Evolutionary conservation across 2,888 invertebrate genomes (phyloP).

Genomic region (Tanypteryx hageni): DNA sequence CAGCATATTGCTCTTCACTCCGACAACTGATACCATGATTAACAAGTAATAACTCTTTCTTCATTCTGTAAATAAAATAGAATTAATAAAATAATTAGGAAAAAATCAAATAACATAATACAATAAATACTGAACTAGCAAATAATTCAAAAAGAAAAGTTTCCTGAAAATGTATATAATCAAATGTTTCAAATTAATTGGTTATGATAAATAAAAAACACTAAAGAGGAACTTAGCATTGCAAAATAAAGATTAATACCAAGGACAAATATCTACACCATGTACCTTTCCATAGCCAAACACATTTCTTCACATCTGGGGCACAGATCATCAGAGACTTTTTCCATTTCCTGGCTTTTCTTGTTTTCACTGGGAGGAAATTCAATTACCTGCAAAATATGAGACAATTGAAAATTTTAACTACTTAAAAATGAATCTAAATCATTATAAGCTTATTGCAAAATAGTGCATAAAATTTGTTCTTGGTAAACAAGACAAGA

Average conservation of each 20-base stretch:
- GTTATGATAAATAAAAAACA: no score
- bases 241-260: background rate
- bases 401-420: background rate
- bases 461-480: no score
- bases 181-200: background rate
- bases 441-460: no score
- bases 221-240: no score
- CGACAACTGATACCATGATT: background rate
- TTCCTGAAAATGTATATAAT: no score
- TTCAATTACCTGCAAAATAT: background rate
- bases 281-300: conserved; percentile 32
- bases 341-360: background rate
- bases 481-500: no score
- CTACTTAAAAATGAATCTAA: no score
- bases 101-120: background rate
- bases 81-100: background rate
- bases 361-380: background rate
- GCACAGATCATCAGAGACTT: background rate
- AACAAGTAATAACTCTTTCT: conserved; percentile 46
- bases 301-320: conserved; percentile 34
- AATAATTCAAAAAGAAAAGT: background rate
- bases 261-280: background rate
- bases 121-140: background rate
- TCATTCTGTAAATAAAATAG: conserved; percentile 49
- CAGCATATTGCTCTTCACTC: background rate